Percentiles rank a stretch among this genome's conserved stretches.
These are phyloP conservation scores for Oceanodroma leucorhoa DNA, from an alignment of 2,797 vertebrate genomes.

Conservation along the genomic window DNA sequence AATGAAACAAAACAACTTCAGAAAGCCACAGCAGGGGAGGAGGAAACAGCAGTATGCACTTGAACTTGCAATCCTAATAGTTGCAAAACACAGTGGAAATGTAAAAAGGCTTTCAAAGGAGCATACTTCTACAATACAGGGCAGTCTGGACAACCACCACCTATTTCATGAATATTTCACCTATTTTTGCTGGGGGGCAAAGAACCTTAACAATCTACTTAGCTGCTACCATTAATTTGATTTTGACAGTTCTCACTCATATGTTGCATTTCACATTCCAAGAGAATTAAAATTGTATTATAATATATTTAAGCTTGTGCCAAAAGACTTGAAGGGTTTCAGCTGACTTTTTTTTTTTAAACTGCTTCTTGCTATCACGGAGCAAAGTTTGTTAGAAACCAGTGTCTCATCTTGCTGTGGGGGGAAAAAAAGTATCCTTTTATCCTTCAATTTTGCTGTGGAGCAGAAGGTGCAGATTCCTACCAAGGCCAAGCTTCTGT, in stretches of 20 bases:
- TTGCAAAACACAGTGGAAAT: neutral
- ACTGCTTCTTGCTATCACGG: neutral
- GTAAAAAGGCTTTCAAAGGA: neutral
- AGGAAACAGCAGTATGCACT: neutral
- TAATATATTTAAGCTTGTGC: neutral
- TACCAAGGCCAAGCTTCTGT: neutral
- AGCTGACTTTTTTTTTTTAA: neutral
- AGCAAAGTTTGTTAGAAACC: neutral
- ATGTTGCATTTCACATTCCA: neutral
- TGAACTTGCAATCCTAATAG: neutral
- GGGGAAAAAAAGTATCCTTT: neutral
- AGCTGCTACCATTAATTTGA: neutral
- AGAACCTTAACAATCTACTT: neutral
- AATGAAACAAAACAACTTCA: neutral
- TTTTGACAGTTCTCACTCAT: slow-evolving; percentile 1
- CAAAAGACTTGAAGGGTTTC: neutral
- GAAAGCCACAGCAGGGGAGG: neutral
- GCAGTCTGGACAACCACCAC: neutral
- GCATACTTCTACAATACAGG: neutral
- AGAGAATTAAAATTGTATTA: neutral
- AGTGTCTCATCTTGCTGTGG: neutral
- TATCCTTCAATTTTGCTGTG: neutral
- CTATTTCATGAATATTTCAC: neutral
- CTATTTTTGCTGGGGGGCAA: neutral
- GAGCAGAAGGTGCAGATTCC: neutral